Percentiles rank a stretch among this genome's conserved stretches.
These are phyloP conservation scores for Eristalis tenax DNA, from an alignment of 2,888 invertebrate species.

Conservation along the genomic window DNA sequence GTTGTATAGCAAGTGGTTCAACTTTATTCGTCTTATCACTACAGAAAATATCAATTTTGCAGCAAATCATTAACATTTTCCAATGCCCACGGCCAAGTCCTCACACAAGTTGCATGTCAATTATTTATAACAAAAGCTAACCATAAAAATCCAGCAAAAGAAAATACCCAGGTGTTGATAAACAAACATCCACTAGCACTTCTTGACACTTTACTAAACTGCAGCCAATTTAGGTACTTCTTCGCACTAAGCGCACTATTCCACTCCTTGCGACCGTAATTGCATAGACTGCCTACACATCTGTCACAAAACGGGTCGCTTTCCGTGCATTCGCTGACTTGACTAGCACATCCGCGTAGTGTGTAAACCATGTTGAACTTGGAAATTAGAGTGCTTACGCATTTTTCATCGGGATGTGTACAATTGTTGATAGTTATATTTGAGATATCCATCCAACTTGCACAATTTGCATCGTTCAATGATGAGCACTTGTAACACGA, in stretches of 20 bases:
- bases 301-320: constrained; percentile 78
- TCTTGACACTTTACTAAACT: constrained; percentile 1
- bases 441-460: constrained; percentile 64
- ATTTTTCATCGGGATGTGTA: constrained; percentile 74
- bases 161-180: not conserved
- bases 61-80: too few relatives aligned
- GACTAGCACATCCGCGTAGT: constrained; percentile 75
- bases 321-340: constrained; percentile 76
- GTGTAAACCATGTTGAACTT: constrained; percentile 75
- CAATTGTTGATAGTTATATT: constrained; percentile 74
- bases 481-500: constrained; percentile 78
- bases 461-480: constrained; percentile 74
- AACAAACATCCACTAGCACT: not conserved
- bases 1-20: not conserved
- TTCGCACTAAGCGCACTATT: not conserved
- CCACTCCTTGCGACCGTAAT: constrained; percentile 63
- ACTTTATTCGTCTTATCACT: not conserved
- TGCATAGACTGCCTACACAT: constrained; percentile 78
- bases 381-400: constrained; percentile 76
- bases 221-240: constrained; percentile 28
- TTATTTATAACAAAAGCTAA: not conserved
- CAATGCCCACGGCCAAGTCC: not conserved
- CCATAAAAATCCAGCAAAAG: not conserved
- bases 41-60: too few relatives aligned
- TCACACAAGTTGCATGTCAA: not conserved